phyloP scores from a whole-genome alignment of 2,797 vertebrate species.

The Sebastes jordani region DNA sequence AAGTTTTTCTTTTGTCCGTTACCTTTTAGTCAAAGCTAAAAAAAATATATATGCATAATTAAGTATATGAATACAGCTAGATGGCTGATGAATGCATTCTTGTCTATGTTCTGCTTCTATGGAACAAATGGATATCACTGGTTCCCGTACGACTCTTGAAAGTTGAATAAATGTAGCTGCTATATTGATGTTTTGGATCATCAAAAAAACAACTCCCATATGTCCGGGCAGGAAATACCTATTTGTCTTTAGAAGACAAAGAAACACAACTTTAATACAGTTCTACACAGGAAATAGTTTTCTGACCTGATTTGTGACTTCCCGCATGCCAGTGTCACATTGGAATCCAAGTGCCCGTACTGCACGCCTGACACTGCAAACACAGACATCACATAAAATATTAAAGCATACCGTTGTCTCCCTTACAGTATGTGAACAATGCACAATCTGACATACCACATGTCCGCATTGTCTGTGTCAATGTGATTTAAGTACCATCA shows the following conservation, averaged over 20 bases:
- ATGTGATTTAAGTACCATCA: conserved; percentile 44
- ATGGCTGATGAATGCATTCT: not conserved
- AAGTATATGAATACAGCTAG: not conserved
- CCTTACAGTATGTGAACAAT: conserved; percentile 4
- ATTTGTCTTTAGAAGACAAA: not conserved
- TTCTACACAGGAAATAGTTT: not conserved
- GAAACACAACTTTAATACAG: not conserved
- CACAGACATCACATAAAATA: conserved; percentile 43
- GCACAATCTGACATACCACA: conserved; percentile 24
- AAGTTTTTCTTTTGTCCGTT: not conserved
- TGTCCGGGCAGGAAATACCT: not conserved
- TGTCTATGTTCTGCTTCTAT: not conserved
- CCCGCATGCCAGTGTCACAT: conserved; percentile 81
- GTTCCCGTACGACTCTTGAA: not conserved
- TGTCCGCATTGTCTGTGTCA: conserved; percentile 37
- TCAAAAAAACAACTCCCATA: not conserved
- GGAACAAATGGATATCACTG: not conserved
- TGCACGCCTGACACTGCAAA: conserved; percentile 80
- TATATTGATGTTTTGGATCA: not conserved
- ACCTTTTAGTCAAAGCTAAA: not conserved
- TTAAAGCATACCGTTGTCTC: conserved; percentile 22
- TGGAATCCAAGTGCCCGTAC: conserved; percentile 78
- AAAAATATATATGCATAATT: not conserved
- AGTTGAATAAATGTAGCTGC: not conserved
- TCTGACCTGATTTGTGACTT: conserved; percentile 68